Conservation (phyloP, 2,113 vertebrate species). For the Cyprinodon tularosa region DNA sequence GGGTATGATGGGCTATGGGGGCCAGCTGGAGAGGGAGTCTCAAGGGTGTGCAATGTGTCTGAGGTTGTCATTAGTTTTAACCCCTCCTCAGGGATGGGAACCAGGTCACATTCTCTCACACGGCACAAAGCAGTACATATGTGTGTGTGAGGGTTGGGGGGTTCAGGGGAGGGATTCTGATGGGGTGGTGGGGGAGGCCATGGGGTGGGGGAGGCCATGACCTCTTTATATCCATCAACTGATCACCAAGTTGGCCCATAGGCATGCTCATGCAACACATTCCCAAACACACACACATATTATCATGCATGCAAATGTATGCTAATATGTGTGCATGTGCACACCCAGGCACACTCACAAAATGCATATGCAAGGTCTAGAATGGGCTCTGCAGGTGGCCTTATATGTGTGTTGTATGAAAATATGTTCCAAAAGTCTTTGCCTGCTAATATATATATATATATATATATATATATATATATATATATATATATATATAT, state of each 20-base stretch:
- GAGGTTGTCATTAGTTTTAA: slow-evolving; percentile 77
- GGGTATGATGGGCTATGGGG: slow-evolving; percentile 48
- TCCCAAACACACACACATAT: slow-evolving; percentile 47
- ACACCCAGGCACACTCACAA: slow-evolving; percentile 27
- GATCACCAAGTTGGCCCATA: slow-evolving; percentile 78
- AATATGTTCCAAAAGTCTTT: neutral
- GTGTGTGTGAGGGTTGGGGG: slow-evolving; percentile 68
- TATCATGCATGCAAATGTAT: slow-evolving; percentile 53
- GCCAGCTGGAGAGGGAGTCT: slow-evolving; percentile 77
- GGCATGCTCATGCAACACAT: slow-evolving; percentile 61
- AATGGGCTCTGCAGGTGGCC: slow-evolving; percentile 15
- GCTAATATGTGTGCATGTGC: slow-evolving; percentile 42
- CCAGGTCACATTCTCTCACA: slow-evolving; percentile 84
- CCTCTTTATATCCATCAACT: slow-evolving; percentile 85
- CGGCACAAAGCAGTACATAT: slow-evolving; percentile 81
- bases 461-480: no score
- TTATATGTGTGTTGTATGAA: slow-evolving; percentile 11
- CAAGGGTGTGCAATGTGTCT: slow-evolving; percentile 68
- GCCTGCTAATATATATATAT: neutral
- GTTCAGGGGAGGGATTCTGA: slow-evolving; percentile 72
- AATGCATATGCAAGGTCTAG: slow-evolving; percentile 44
- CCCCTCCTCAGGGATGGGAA: slow-evolving; percentile 83
- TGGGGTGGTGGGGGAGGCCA: slow-evolving; percentile 47
- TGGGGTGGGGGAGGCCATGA: slow-evolving; percentile 75
- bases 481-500: no score